Percentiles rank a stretch among this genome's conserved stretches.
Conservation (phyloP, 2,888 invertebrate species). For the Sminthurides aquaticus region DNA sequence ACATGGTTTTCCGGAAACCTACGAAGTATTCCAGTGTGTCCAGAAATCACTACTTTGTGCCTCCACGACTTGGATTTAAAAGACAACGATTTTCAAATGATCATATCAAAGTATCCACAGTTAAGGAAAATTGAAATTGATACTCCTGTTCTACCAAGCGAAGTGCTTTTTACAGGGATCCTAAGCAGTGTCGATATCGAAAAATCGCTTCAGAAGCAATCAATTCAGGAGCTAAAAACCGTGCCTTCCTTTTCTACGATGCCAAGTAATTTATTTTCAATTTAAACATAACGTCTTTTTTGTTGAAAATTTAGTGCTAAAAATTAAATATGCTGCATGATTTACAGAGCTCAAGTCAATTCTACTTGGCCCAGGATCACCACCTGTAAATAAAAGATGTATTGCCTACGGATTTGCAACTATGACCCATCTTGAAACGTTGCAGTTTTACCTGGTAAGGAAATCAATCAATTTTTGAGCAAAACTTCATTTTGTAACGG, state of each 20-base stretch:
- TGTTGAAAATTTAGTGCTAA: neutral
- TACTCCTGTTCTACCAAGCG: neutral
- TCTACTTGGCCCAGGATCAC: neutral
- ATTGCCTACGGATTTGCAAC: neutral
- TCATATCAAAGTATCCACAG: neutral
- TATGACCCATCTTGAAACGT: neutral
- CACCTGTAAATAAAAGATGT: neutral
- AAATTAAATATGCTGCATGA: neutral
- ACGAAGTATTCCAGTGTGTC: neutral
- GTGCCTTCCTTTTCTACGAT: neutral
- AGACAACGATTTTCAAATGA: neutral
- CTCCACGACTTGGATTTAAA: neutral
- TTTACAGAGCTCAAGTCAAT: neutral
- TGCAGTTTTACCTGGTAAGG: neutral
- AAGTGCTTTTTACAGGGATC: neutral
- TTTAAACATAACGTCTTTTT: too few species aligned
- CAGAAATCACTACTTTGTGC: neutral
- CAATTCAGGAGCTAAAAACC: neutral
- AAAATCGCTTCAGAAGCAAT: neutral
- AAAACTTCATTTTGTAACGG: neutral
- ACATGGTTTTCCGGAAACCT: neutral
- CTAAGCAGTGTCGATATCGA: neutral
- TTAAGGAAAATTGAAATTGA: neutral
- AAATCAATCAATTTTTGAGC: too few species aligned
- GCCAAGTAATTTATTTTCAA: neutral